Base-by-base conservation (phyloP, 2,797 vertebrate genomes). In the Sebastes baramenuke region DNA sequence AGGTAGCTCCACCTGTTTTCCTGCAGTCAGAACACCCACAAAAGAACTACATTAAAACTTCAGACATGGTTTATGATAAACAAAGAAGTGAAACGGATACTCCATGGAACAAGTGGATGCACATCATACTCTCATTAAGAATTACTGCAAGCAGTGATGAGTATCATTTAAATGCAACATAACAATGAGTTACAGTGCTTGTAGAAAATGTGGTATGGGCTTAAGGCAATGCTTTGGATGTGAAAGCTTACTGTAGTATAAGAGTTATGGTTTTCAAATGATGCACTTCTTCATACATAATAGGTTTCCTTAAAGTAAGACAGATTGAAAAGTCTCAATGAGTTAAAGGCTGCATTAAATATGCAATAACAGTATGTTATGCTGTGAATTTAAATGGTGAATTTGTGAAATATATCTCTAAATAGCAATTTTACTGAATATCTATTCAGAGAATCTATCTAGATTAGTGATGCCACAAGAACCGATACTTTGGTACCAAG, bases 1-100 rank as follows among this genome's bases (percentile, higher is more conserved):
- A 98, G 87, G 86, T 93, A 97, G 22, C 94, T 96, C 98, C 98
- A 99, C 8, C 88, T 93, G 87, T 93, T 94, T 85, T 97, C 96
- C 98, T 99, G 92, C 14, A 81, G 87, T 80, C 0, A 24, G 69
- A 85, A 83, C 12, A 90, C 25, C 13, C 75, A 79, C 32, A 81
- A 29, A 75, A 42, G 2, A 67, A 22, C 18, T 1, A 62, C 20
- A 30, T 82, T 13, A 80, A 78, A 52, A 16, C 29, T 52, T 70
- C 20, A 71, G 52, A 69, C 27, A 76, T 2, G 8, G 24, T 55
- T n/a, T 20, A 22, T 72, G 9, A 18, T 11, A 25, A 20, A 70
- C n/a, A 27, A 32, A 25, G 4, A 75, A 20, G 11, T 11, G 10
- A 69, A 87, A 27, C 2, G 22, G 30, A 56, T 1, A 0, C 9